These are phyloP conservation scores for Pangasius larnaudii DNA, from an alignment of 2,797 vertebrate genomes.

Conservation along the genomic window DNA sequence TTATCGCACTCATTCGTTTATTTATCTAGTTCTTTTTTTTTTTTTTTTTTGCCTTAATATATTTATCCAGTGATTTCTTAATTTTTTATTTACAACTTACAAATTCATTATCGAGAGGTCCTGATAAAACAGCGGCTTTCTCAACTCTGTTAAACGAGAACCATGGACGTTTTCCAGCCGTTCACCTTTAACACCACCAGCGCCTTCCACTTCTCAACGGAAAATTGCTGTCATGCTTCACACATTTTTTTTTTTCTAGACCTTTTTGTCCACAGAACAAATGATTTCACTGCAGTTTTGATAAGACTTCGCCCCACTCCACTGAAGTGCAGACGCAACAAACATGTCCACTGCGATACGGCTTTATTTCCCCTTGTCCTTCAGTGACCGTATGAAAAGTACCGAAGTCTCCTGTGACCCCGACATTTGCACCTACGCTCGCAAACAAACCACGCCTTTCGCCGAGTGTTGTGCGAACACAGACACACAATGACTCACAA, in stretches of 20 bases:
- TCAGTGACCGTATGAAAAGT: constrained; percentile 60
- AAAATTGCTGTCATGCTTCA: constrained; percentile 10
- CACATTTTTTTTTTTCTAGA: neutral
- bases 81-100: neutral
- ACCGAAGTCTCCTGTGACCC: neutral
- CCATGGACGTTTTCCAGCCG: neutral
- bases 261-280: constrained; percentile 72
- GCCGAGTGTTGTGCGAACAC: constrained; percentile 68
- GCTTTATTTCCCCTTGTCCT: constrained; percentile 64
- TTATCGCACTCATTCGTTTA: neutral
- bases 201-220: neutral
- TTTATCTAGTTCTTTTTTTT: neutral
- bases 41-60: neutral
- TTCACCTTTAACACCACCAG: constrained; percentile 47
- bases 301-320: constrained; percentile 70
- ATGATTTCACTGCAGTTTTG: constrained; percentile 63
- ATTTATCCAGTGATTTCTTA: neutral
- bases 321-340: constrained; percentile 57
- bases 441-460: constrained; percentile 56
- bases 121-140: neutral
- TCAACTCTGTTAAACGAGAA: neutral
- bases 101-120: neutral
- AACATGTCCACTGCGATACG: constrained; percentile 60
- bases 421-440: constrained; percentile 28
- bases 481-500: constrained; percentile 80